phyloP scores from a whole-genome alignment of 2,113 vertebrate genomes.

The Sapayoa aenigma region DNA sequence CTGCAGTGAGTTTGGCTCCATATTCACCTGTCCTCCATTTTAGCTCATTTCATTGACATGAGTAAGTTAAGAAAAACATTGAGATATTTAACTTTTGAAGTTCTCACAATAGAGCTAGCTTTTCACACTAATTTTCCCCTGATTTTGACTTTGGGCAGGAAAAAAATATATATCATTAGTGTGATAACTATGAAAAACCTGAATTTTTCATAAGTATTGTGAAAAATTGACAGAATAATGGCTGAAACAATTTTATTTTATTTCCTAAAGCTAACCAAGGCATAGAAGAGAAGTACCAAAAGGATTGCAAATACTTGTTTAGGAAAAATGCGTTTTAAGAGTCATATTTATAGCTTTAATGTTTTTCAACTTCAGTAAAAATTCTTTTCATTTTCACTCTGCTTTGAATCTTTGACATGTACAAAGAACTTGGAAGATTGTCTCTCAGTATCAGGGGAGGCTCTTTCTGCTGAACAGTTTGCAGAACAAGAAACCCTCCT shows the following conservation, averaged over 20 bases:
- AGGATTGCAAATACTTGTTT: background rate
- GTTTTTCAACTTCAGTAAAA: background rate
- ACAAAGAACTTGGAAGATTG: background rate
- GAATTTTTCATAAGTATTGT: background rate
- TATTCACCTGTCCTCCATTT: background rate
- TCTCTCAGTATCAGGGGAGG: background rate
- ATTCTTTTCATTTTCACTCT: background rate
- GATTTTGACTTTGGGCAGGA: background rate
- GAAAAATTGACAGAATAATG: background rate
- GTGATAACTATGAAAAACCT: background rate
- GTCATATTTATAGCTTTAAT: background rate
- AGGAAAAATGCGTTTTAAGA: background rate
- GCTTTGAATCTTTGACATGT: background rate
- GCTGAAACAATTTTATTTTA: background rate
- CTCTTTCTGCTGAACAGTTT: constrained; percentile 12
- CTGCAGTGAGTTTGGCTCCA: background rate
- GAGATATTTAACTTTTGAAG: background rate
- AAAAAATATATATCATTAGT: background rate
- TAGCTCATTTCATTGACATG: background rate
- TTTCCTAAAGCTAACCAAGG: background rate
- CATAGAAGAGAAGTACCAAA: background rate
- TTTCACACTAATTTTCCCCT: background rate
- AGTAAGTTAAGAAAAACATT: background rate
- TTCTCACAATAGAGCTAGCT: background rate
- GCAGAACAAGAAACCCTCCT: constrained; percentile 23